Percentiles rank a stretch among this genome's conserved stretches.
Conservation (phyloP, 2,888 invertebrate species). For the Chirona hameri region DNA sequence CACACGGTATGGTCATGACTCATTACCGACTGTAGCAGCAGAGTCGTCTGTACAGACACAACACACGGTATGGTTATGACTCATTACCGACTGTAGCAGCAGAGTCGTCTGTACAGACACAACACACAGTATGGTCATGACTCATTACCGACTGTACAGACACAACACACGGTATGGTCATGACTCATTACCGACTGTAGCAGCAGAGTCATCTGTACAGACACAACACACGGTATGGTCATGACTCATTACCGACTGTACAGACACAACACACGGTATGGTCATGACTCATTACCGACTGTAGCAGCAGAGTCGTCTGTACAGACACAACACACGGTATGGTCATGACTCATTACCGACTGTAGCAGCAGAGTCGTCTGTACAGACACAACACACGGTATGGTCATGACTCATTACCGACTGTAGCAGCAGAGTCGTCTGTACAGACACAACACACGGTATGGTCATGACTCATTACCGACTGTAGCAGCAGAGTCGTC, state of each 20-base stretch:
- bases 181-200: background rate
- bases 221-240: background rate
- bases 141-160: background rate
- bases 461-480: background rate
- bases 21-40: background rate
- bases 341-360: background rate
- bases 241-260: background rate
- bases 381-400: too few species aligned
- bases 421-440: slow-evolving; percentile 23
- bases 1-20: background rate
- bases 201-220: background rate
- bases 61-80: background rate
- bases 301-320: slow-evolving; percentile 5
- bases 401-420: background rate
- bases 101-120: background rate
- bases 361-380: slow-evolving; percentile 23
- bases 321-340: too few species aligned
- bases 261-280: too few species aligned
- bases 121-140: background rate
- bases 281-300: background rate
- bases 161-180: background rate
- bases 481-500: slow-evolving; percentile 25
- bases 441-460: background rate
- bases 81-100: slow-evolving; percentile 1
- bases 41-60: background rate